These are phyloP conservation scores for Brachyhypopomus occidentalis DNA, from an alignment of 2,113 vertebrate genomes.

Conservation along the genomic window DNA sequence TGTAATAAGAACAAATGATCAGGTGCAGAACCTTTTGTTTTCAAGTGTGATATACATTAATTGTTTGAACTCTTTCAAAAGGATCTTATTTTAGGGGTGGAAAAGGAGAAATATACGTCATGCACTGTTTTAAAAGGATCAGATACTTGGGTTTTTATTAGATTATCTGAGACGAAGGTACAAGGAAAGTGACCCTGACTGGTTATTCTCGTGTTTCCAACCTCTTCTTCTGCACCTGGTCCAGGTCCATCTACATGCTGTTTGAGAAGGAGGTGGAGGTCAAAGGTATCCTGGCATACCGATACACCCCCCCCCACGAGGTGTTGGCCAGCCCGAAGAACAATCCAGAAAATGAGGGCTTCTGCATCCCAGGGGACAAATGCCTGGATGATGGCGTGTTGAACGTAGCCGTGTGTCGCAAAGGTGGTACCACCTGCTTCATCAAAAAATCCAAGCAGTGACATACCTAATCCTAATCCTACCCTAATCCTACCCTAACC, in stretches of 20 bases:
- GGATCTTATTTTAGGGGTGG: no score
- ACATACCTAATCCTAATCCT: no score
- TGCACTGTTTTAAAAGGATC: no score
- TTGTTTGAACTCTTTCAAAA: no score
- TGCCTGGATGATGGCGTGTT: constrained; percentile 89
- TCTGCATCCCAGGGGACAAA: constrained; percentile 82
- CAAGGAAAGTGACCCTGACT: neutral
- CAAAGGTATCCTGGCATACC: constrained; percentile 83
- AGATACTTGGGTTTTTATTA: no score
- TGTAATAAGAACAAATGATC: no score
- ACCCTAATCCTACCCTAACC: neutral
- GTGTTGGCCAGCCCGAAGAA: constrained; percentile 83
- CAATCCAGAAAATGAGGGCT: constrained; percentile 88
- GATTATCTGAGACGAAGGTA: no score
- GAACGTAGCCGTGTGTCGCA: constrained; percentile 87
- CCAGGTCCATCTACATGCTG: constrained; percentile 85
- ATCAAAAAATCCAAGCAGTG: no score
- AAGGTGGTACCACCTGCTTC: constrained; percentile 71
- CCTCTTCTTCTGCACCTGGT: constrained; percentile 6
- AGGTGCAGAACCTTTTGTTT: no score
- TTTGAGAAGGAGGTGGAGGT: constrained; percentile 84
- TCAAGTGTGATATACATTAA: no score
- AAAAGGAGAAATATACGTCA: no score
- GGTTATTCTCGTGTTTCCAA: neutral
- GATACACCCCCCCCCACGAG: constrained; percentile 82